phyloP scores from a whole-genome alignment of 2,888 invertebrate genomes.

The Trissonchulus latispiculum region DNA sequence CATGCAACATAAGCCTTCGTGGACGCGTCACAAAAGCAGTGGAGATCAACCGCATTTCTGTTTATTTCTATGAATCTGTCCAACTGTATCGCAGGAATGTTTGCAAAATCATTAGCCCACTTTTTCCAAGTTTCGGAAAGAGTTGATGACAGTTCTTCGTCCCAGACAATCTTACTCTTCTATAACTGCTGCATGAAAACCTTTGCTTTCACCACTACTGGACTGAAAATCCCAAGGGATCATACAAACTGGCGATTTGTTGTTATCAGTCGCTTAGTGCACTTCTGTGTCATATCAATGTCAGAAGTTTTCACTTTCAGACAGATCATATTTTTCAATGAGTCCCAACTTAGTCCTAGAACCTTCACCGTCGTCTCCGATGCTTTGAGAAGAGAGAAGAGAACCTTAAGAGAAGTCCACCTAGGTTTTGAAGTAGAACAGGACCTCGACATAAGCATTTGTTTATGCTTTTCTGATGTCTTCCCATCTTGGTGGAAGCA shows the following conservation, averaged over 20 bases:
- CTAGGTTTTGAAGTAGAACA: no score
- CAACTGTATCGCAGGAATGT: neutral
- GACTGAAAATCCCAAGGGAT: constrained; percentile 29
- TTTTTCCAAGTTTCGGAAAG: neutral
- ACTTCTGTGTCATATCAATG: no score
- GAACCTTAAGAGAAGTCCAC: no score
- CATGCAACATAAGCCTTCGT: constrained; percentile 28
- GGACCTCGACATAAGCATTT: no score
- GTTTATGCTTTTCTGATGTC: no score
- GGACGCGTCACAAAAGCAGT: constrained; percentile 33
- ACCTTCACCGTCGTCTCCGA: constrained; percentile 20
- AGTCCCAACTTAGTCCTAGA: constrained; percentile 18
- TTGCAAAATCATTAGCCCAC: neutral
- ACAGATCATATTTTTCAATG: constrained; percentile 15
- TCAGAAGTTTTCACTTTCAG: no score
- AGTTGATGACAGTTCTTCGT: constrained; percentile 27
- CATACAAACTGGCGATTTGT: no score
- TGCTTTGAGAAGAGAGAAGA: no score
- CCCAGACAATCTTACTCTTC: constrained; percentile 30
- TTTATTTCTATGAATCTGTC: neutral
- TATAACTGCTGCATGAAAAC: constrained; percentile 34
- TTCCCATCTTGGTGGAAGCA: no score
- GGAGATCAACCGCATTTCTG: constrained; percentile 7
- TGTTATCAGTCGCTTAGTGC: no score
- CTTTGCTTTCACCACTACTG: constrained; percentile 27